phyloP scores from a whole-genome alignment of 2,113 vertebrate genomes.

The Monarcha castaneiventris region DNA sequence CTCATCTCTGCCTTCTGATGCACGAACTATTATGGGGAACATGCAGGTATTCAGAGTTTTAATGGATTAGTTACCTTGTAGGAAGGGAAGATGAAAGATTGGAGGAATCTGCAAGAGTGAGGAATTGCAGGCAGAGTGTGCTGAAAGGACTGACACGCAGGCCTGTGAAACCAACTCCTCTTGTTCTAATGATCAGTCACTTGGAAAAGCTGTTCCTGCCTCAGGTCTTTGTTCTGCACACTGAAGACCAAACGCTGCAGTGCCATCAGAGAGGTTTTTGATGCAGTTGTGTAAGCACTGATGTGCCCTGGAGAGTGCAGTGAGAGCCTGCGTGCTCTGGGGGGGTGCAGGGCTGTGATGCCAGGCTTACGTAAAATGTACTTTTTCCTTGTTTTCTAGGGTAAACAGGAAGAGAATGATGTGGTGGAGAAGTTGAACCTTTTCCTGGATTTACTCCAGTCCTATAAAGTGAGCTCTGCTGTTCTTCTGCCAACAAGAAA shows the following conservation, averaged over 20 bases:
- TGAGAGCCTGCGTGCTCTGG: background rate
- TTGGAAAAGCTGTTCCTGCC: slow-evolving; percentile 36
- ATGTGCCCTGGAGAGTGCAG: background rate
- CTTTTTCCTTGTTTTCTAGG: slow-evolving; percentile 75
- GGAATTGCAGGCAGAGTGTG: background rate
- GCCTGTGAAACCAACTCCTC: background rate
- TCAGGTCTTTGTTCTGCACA: background rate
- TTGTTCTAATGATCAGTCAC: background rate
- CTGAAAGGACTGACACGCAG: background rate
- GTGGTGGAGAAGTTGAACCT: slow-evolving; percentile 97
- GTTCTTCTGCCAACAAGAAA: background rate
- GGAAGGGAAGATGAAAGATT: slow-evolving; percentile 9
- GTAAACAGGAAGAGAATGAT: slow-evolving; percentile 91
- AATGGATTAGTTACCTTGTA: background rate
- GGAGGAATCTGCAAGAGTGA: background rate
- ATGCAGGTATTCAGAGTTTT: background rate
- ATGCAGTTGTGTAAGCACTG: background rate
- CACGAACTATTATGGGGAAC: background rate
- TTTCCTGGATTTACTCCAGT: slow-evolving; percentile 95
- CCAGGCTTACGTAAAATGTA: slow-evolving; percentile 12
- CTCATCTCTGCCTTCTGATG: slow-evolving; percentile 4
- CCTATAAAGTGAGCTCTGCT: slow-evolving; percentile 86
- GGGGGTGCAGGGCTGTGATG: background rate
- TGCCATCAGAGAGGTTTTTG: background rate
- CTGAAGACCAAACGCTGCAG: background rate